phyloP scores from a whole-genome alignment of 2,113 vertebrate species.

The Poicephalus meyeri region DNA sequence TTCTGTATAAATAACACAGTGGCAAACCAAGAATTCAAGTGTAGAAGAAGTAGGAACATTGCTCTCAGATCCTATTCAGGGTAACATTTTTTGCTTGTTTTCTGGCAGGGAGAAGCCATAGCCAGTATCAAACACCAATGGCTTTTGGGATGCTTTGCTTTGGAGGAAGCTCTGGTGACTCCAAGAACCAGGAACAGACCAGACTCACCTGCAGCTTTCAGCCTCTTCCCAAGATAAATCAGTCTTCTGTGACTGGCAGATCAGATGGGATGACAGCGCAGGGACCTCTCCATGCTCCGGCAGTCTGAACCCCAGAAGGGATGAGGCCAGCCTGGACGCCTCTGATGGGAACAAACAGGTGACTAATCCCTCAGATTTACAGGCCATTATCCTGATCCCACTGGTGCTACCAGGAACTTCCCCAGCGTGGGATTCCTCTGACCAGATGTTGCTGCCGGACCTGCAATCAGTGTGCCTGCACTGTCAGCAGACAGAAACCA shows the following conservation, averaged over 20 bases:
- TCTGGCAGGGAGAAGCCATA: neutral
- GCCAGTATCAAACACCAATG: neutral
- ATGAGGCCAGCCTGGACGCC: neutral
- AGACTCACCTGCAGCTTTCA: neutral
- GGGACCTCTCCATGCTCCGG: neutral
- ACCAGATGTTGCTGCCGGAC: neutral
- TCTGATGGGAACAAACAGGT: neutral
- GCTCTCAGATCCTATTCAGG: neutral
- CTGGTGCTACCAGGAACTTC: accelerated
- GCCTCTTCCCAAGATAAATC: neutral
- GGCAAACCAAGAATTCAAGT: neutral
- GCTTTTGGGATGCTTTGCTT: neutral
- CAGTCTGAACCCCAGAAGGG: neutral
- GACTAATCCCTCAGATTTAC: neutral
- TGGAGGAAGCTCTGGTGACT: neutral
- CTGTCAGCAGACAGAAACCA: neutral
- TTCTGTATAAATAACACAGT: neutral
- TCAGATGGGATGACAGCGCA: neutral
- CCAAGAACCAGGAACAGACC: neutral
- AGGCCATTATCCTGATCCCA: neutral
- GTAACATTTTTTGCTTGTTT: neutral
- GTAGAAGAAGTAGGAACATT: neutral
- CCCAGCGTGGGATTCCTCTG: accelerated
- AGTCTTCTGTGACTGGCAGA: neutral
- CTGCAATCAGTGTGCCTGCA: neutral